These are phyloP conservation scores for Actenoides lindsayi DNA, from an alignment of 2,113 vertebrate genomes.

Conservation along the genomic window DNA sequence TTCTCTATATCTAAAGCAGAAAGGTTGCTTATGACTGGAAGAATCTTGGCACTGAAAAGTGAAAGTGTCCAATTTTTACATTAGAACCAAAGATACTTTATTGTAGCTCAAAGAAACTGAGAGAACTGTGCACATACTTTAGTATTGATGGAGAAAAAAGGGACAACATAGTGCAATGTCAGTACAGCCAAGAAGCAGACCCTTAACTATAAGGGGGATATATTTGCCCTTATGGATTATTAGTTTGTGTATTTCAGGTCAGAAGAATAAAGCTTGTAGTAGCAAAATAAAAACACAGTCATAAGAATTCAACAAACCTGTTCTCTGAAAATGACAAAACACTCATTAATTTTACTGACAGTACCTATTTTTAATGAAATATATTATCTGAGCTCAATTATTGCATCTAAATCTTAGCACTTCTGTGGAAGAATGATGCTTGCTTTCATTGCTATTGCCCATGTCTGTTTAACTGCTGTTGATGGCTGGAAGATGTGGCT, in stretches of 20 bases:
- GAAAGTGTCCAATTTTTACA: constrained; percentile 30
- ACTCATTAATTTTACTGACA: background rate
- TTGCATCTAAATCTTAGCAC: background rate
- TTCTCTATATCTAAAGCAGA: constrained; percentile 6
- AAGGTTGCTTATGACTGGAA: background rate
- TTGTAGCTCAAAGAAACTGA: background rate
- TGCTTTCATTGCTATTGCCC: background rate
- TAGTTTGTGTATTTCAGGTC: background rate
- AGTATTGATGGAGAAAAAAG: background rate
- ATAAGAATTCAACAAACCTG: background rate
- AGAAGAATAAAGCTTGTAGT: background rate
- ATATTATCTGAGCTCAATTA: background rate
- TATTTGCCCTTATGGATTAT: background rate
- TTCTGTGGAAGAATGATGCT: background rate
- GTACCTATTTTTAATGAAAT: background rate
- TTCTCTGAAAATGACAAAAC: background rate
- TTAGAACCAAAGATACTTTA: background rate
- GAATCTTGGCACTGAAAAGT: constrained; percentile 7
- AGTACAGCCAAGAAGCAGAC: background rate
- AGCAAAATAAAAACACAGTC: background rate
- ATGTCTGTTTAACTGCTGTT: background rate
- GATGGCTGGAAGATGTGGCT: background rate
- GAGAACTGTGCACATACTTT: background rate
- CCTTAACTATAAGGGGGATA: background rate
- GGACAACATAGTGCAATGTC: background rate